Percentiles rank a stretch among this genome's conserved stretches.
Evolutionary conservation across 1,140 invertebrate species (phyloP).

Genomic region (Drosophila bifasciata): DNA sequence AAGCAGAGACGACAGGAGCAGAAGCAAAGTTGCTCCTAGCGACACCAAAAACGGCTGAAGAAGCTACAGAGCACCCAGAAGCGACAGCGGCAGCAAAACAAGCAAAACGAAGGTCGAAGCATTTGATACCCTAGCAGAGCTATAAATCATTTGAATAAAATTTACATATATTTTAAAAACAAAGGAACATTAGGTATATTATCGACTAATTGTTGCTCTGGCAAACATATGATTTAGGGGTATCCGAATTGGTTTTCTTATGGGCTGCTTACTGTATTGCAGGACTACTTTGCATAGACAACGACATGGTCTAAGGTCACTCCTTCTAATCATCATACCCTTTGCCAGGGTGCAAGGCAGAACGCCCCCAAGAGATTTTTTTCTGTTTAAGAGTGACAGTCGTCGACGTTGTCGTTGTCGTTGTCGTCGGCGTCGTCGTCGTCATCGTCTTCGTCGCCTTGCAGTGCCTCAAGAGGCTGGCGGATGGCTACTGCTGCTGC

Average conservation of each 20-base stretch:
- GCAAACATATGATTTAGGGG: too few relatives aligned
- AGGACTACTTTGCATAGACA: too few relatives aligned
- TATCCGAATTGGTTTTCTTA: too few relatives aligned
- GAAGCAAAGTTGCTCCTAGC: constrained; percentile 49
- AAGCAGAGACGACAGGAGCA: neutral
- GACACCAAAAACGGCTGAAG: constrained; percentile 13
- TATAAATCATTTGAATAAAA: too few relatives aligned
- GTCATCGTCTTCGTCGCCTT: constrained; percentile 35
- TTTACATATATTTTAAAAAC: constrained; percentile 9
- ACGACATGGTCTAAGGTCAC: too few relatives aligned
- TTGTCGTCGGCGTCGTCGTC: constrained; percentile 1
- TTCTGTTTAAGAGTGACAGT: constrained; percentile 77
- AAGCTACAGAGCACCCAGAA: neutral
- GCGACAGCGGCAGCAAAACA: constrained; percentile 12
- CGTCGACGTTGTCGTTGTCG: constrained; percentile 52
- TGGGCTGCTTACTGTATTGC: too few relatives aligned
- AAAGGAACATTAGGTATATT: neutral
- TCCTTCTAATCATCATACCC: too few relatives aligned
- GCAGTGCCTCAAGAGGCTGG: constrained; percentile 46
- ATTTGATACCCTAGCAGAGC: too few relatives aligned
- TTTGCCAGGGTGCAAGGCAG: too few relatives aligned
- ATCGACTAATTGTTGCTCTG: too few relatives aligned
- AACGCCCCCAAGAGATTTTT: constrained; percentile 76
- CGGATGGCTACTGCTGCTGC: constrained; percentile 15
- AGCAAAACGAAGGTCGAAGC: constrained; percentile 12